Evolutionary conservation across 2,888 invertebrate species (phyloP).

Genomic region (Rhodophaea formosa): DNA sequence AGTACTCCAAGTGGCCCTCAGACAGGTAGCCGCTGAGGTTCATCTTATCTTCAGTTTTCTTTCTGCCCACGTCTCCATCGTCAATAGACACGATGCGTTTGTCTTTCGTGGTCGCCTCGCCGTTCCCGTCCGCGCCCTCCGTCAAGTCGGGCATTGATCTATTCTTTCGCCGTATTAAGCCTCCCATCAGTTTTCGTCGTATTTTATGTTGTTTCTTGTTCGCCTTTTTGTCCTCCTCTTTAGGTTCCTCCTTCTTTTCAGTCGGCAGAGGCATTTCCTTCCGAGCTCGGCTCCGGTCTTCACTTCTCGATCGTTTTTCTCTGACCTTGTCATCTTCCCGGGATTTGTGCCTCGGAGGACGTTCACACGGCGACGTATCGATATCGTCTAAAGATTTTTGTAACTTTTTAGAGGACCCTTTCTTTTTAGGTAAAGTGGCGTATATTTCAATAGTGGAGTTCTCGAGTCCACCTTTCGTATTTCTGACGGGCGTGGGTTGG

Average conservation of each 20-base stretch:
- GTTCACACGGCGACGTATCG: conserved; percentile 86
- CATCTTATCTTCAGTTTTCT: conserved; percentile 80
- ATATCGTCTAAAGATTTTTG: conserved; percentile 86
- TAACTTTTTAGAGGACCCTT: conserved; percentile 84
- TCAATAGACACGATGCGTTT: conserved; percentile 83
- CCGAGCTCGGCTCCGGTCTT: conserved; percentile 89
- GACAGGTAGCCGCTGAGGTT: conserved; percentile 90
- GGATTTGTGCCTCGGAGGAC: conserved; percentile 86
- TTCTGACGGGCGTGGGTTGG: conserved; percentile 85
- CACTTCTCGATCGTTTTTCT: conserved; percentile 91
- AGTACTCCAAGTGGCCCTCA: conserved; percentile 92
- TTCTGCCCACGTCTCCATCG: conserved; percentile 87
- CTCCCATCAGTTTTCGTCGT: conserved; percentile 93
- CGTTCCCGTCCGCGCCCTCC: conserved; percentile 85
- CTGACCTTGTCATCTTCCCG: conserved; percentile 86
- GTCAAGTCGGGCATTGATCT: conserved; percentile 95
- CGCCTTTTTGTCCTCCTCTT: conserved; percentile 84
- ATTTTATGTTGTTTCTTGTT: conserved; percentile 96
- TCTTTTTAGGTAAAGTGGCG: conserved; percentile 94
- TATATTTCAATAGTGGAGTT: conserved; percentile 93
- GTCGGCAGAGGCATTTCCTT: conserved; percentile 87
- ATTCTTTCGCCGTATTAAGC: conserved; percentile 92
- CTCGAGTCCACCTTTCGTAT: conserved; percentile 87
- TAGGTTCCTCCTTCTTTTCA: conserved; percentile 82
- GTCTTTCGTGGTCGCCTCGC: conserved; percentile 59